Evolutionary conservation across 2,113 vertebrate genomes (phyloP).

Genomic region (Poecile atricapillus): DNA sequence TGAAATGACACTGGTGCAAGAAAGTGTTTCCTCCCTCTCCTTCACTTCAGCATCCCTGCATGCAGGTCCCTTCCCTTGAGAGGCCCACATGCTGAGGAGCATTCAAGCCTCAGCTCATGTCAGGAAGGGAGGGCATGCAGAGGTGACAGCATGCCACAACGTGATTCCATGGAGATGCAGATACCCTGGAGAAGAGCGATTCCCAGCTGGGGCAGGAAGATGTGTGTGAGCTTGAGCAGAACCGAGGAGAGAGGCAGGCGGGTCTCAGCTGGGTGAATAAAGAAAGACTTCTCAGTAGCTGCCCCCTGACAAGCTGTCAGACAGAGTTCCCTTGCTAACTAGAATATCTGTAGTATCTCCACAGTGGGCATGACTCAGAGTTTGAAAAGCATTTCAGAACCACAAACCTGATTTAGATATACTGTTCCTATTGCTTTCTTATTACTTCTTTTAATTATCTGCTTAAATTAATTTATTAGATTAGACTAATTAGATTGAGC

Average conservation of each 20-base stretch:
- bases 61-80: not conserved
- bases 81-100: not conserved
- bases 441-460: not conserved
- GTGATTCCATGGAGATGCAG: not conserved
- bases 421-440: not conserved
- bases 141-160: not conserved
- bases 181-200: not conserved
- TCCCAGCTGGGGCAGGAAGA: not conserved
- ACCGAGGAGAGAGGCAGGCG: rapidly evolving
- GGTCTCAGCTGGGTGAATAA: not conserved
- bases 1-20: not conserved
- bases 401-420: not conserved
- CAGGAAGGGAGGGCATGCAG: not conserved
- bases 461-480: not conserved
- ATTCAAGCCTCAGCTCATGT: not conserved
- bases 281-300: not conserved
- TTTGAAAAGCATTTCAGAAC: not conserved
- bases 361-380: not conserved
- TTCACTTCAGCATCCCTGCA: not conserved
- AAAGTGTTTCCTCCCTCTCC: not conserved
- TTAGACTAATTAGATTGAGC: not conserved
- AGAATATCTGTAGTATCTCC: not conserved
- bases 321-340: not conserved
- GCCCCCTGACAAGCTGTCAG: not conserved
- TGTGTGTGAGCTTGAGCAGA: not conserved